Percentiles rank a stretch among this genome's conserved stretches.
These are phyloP conservation scores for Drosophila tani DNA, from an alignment of 1,140 invertebrate species.

Conservation along the genomic window DNA sequence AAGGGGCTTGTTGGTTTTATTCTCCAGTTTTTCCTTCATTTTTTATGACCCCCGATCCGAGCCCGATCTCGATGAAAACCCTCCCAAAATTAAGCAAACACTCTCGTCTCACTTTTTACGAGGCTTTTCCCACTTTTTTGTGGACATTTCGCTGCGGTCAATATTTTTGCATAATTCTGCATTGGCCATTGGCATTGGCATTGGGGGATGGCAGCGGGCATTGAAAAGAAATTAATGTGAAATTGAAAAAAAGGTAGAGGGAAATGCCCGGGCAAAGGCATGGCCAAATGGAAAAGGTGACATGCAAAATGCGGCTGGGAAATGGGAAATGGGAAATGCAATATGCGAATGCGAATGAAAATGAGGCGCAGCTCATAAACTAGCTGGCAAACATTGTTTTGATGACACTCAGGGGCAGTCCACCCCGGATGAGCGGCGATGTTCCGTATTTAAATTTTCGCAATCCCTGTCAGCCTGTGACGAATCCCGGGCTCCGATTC, in stretches of 20 bases:
- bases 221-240: conserved; percentile 81
- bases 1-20: conserved; percentile 75
- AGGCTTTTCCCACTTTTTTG: conserved; percentile 69
- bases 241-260: conserved; percentile 66
- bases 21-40: conserved; percentile 1
- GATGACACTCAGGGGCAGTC: conserved; percentile 77
- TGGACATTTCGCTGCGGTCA: conserved; percentile 70
- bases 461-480: conserved; percentile 66
- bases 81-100: conserved; percentile 42
- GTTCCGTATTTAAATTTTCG: conserved; percentile 75
- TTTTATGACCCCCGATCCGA: conserved; percentile 65
- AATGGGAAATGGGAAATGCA: conserved; percentile 52
- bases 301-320: conserved; percentile 52
- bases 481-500: conserved; percentile 66
- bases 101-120: conserved; percentile 64
- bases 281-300: conserved; percentile 39
- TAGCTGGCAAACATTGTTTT: conserved; percentile 80
- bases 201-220: conserved; percentile 35
- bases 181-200: conserved; percentile 23
- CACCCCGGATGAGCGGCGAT: conserved; percentile 4
- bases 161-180: conserved; percentile 53
- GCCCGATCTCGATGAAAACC: conserved; percentile 11
- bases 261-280: conserved; percentile 13
- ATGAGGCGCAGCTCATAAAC: conserved; percentile 78
- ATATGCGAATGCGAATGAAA: conserved; percentile 52